Evolutionary conservation across 2,113 vertebrate genomes (phyloP).

Genomic region (Podilymbus podiceps): DNA sequence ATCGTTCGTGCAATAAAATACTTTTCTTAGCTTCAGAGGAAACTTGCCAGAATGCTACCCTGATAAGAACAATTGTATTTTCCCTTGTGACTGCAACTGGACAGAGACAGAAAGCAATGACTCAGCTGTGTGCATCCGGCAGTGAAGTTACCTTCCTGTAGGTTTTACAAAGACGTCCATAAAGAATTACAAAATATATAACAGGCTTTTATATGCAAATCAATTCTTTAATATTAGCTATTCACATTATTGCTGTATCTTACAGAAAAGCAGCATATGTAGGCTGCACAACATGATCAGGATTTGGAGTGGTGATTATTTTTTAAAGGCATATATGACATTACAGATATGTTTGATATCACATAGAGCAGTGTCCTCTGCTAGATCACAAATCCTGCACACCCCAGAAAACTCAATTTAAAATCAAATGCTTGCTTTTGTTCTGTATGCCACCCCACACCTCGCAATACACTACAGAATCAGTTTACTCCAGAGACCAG

Average conservation of each 20-base stretch:
- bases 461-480: background rate
- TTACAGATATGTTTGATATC: background rate
- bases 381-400: background rate
- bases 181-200: background rate
- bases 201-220: background rate
- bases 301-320: background rate
- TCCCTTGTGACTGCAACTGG: background rate
- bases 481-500: background rate
- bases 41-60: background rate
- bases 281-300: background rate
- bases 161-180: background rate
- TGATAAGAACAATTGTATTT: constrained; percentile 19
- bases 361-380: background rate
- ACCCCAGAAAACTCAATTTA: background rate
- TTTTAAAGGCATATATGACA: background rate
- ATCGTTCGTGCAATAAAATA: background rate
- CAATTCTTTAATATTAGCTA: background rate
- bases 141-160: background rate
- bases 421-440: background rate
- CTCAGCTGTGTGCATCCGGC: background rate
- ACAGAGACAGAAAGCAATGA: constrained; percentile 6
- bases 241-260: background rate
- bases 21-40: background rate
- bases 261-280: background rate
- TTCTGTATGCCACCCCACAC: background rate